Percentiles rank a stretch among this genome's conserved stretches.
These are phyloP conservation scores for Protobothrops mucrosquamatus DNA, from an alignment of 2,113 vertebrate genomes.

Conservation along the genomic window DNA sequence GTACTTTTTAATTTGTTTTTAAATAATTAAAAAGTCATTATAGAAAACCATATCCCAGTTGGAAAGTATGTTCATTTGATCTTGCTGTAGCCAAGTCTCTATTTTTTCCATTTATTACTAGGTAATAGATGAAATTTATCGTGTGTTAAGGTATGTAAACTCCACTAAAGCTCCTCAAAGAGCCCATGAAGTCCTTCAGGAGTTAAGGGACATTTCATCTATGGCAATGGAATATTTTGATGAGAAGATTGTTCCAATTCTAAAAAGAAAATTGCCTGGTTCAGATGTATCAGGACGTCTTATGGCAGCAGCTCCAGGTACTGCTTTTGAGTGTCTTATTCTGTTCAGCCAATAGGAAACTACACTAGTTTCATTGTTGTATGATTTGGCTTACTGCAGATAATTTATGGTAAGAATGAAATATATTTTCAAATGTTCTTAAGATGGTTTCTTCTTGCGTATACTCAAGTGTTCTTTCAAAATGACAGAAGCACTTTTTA, in stretches of 20 bases:
- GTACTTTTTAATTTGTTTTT: neutral
- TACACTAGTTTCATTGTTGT: constrained; percentile 24
- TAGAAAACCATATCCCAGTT: neutral
- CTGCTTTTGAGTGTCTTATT: neutral
- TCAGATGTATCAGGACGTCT: constrained; percentile 95
- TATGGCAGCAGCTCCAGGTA: constrained; percentile 95
- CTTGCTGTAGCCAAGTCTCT: constrained; percentile 47
- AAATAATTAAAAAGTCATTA: neutral
- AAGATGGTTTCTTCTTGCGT: neutral
- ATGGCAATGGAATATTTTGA: constrained; percentile 99
- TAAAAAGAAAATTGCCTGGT: constrained; percentile 96
- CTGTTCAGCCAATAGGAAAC: constrained; percentile 11
- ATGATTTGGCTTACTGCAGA: neutral
- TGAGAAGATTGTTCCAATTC: constrained; percentile 97
- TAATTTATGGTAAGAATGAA: neutral
- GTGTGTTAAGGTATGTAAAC: constrained; percentile 96
- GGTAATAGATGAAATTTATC: constrained; percentile 99
- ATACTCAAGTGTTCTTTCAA: neutral
- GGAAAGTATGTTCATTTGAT: neutral
- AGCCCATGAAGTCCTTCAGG: constrained; percentile 96
- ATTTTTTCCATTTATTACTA: constrained; percentile 67
- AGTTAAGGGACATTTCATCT: constrained; percentile 96
- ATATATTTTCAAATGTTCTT: neutral
- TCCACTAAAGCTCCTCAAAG: constrained; percentile 96
- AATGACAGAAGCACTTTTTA: neutral